phyloP scores from a whole-genome alignment of 2,797 vertebrate species.

The Danio choprae region DNA sequence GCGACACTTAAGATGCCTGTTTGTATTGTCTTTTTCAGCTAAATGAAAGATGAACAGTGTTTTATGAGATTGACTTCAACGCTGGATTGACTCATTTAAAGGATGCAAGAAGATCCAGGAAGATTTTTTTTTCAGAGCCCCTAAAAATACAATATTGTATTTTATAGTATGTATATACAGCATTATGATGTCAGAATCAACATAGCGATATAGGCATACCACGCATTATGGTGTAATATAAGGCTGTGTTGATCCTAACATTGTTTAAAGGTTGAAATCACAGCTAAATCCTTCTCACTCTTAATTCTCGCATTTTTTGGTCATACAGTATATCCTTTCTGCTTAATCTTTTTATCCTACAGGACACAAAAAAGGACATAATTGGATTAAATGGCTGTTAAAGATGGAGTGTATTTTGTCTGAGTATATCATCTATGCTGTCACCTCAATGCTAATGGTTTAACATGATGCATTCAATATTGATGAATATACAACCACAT shows the following conservation, averaged over 20 bases:
- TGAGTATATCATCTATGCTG: background rate
- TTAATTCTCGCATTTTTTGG: background rate
- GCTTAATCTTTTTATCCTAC: slow-evolving; percentile 30
- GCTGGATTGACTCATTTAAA: slow-evolving; percentile 28
- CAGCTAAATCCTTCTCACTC: slow-evolving; percentile 9
- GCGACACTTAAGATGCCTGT: background rate
- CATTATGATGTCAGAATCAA: slow-evolving; percentile 1
- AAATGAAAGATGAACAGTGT: slow-evolving; percentile 37
- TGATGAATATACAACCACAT: slow-evolving; percentile 19
- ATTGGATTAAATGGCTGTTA: slow-evolving; percentile 39
- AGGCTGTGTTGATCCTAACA: slow-evolving; percentile 14
- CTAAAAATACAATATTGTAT: background rate
- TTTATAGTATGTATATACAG: background rate
- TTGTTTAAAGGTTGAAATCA: slow-evolving; percentile 13
- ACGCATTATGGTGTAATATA: slow-evolving; percentile 4
- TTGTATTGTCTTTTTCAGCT: slow-evolving; percentile 46
- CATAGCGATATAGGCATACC: background rate
- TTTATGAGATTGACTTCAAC: slow-evolving; percentile 16
- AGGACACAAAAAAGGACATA: slow-evolving; percentile 34
- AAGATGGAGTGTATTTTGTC: slow-evolving; percentile 35
- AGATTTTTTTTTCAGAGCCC: background rate
- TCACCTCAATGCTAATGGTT: slow-evolving; percentile 29
- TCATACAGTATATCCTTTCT: slow-evolving; percentile 7
- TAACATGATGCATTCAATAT: slow-evolving; percentile 14
- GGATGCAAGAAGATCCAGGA: slow-evolving; percentile 21